phyloP scores from a whole-genome alignment of 2,113 vertebrate species.

The Scytalopus superciliaris region DNA sequence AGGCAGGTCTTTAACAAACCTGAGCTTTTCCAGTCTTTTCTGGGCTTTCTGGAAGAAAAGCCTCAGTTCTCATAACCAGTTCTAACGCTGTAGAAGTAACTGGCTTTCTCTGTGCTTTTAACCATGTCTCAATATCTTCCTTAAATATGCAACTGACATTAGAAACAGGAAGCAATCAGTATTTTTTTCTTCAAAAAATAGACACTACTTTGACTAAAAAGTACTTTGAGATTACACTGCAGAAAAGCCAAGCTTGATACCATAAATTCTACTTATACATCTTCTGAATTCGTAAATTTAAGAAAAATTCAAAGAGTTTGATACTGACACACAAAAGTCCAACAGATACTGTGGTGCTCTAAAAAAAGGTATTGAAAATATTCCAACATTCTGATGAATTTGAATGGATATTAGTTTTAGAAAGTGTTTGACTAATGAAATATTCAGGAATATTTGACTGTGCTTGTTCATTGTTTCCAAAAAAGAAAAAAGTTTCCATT shows the following conservation, averaged over 20 bases:
- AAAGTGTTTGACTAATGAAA: not conserved
- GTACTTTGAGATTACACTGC: not conserved
- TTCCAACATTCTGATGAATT: not conserved
- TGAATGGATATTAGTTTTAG: not conserved
- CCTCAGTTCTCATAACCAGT: not conserved
- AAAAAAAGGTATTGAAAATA: not conserved
- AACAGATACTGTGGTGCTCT: not conserved
- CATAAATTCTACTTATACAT: not conserved
- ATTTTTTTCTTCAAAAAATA: not conserved
- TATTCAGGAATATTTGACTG: not conserved
- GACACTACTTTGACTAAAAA: not conserved
- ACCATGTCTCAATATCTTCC: not conserved
- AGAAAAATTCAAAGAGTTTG: not conserved
- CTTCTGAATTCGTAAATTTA: not conserved
- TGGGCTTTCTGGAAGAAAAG: not conserved
- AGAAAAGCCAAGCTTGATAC: not conserved
- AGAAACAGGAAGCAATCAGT: not conserved
- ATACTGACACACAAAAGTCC: not conserved
- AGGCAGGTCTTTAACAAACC: not conserved
- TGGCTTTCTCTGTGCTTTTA: not conserved
- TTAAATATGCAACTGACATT: not conserved
- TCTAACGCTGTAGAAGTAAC: not conserved
- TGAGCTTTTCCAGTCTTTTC: not conserved
- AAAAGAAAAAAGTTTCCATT: not conserved
- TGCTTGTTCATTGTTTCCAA: not conserved